Percentiles rank a stretch among this genome's conserved stretches.
Conservation (phyloP, 2,888 invertebrate species). For the Tachina grossa region DNA sequence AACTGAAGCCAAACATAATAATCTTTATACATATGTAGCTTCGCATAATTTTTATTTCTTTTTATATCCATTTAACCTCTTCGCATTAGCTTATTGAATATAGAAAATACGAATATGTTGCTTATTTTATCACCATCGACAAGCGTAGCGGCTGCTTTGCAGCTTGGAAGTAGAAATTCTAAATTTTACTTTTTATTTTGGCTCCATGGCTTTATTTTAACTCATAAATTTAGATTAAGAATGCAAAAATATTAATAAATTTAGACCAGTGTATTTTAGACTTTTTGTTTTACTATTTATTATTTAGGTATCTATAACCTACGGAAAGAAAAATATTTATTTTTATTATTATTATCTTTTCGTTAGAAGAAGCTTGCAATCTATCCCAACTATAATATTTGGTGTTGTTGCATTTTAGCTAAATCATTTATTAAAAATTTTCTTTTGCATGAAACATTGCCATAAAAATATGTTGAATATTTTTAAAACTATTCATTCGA, state of each 20-base stretch:
- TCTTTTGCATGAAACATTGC: conserved; percentile 65
- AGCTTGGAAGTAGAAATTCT: too few relatives aligned
- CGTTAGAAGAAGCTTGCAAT: too few relatives aligned
- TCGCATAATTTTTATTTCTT: conserved; percentile 19
- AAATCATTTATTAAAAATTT: conserved; percentile 69
- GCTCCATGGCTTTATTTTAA: too few relatives aligned
- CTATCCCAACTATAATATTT: neutral
- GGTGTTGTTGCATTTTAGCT: conserved; percentile 35
- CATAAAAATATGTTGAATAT: conserved; percentile 68
- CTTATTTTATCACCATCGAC: neutral
- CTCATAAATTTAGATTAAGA: too few relatives aligned
- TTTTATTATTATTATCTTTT: too few relatives aligned
- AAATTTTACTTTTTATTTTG: too few relatives aligned
- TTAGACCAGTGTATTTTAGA: too few relatives aligned
- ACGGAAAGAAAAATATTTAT: too few relatives aligned
- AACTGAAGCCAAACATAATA: conserved; percentile 12
- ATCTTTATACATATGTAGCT: conserved; percentile 28
- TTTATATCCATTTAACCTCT: conserved; percentile 52
- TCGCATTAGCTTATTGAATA: conserved; percentile 6
- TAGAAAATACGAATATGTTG: conserved; percentile 9
- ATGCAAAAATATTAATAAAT: too few relatives aligned
- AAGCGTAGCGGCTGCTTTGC: neutral
- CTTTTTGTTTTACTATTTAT: too few relatives aligned
- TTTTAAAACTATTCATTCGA: conserved; percentile 50
- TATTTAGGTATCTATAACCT: too few relatives aligned